phyloP scores from a whole-genome alignment of 2,113 vertebrate genomes.

The Gila orcuttii region DNA sequence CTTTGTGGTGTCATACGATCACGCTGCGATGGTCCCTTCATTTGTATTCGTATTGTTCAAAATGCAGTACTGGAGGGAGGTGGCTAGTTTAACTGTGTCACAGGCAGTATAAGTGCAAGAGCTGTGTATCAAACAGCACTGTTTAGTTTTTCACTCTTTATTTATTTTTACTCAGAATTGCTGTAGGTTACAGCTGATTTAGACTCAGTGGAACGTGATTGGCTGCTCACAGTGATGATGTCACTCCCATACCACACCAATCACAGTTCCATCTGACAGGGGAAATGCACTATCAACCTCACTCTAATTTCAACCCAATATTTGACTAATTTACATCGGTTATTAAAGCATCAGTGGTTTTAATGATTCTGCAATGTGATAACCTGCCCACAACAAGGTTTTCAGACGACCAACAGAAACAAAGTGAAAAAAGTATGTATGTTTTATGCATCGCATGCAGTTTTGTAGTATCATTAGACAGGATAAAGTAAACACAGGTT shows the following conservation, averaged over 20 bases:
- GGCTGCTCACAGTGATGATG: constrained; percentile 45
- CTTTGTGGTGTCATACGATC: constrained; percentile 1
- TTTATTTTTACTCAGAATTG: neutral
- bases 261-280: neutral
- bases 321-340: neutral
- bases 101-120: neutral
- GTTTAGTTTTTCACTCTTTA: constrained; percentile 11
- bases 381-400: neutral
- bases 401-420: neutral
- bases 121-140: neutral
- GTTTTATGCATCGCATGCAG: neutral
- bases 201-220: neutral
- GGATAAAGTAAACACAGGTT: neutral
- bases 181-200: constrained; percentile 20
- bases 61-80: constrained; percentile 29
- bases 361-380: constrained; percentile 13
- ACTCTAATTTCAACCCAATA: constrained; percentile 19
- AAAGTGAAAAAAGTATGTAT: neutral
- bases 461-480: neutral
- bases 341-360: constrained; percentile 20
- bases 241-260: constrained; percentile 34
- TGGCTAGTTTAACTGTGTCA: constrained; percentile 35
- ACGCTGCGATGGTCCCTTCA: neutral
- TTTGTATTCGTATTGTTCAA: neutral
- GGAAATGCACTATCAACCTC: constrained; percentile 28